These are phyloP conservation scores for Notamacropus eugenii DNA, from an alignment of 2,797 vertebrate genomes.

Conservation along the genomic window DNA sequence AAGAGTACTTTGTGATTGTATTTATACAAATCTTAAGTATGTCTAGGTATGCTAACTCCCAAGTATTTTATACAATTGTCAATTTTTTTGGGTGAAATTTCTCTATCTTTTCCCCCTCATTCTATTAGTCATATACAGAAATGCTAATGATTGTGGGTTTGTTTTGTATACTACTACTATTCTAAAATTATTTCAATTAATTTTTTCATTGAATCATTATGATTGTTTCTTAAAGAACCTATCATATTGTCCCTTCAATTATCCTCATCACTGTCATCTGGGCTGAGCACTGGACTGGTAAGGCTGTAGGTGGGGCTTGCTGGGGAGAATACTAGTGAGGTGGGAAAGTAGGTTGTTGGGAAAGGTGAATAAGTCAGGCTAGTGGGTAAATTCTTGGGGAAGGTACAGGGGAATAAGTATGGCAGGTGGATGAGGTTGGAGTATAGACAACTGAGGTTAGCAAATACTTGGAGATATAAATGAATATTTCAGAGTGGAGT, in stretches of 20 bases:
- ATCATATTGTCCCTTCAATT: not conserved
- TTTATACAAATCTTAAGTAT: not conserved
- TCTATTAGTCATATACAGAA: not conserved
- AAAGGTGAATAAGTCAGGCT: not conserved
- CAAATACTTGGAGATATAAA: not conserved
- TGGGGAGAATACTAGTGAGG: not conserved
- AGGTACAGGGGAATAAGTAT: not conserved
- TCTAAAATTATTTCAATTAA: not conserved
- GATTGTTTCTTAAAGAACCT: not conserved
- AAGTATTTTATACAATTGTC: not conserved
- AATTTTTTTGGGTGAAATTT: not conserved
- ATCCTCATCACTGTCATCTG: not conserved
- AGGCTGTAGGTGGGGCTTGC: not conserved
- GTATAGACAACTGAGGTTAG: not conserved
- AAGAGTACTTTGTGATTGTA: not conserved
- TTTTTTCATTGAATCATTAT: not conserved
- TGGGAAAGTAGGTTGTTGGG: not conserved
- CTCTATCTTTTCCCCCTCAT: not conserved
- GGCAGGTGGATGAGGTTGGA: not conserved
- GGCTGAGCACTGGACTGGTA: not conserved
- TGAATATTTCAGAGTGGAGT: not conserved
- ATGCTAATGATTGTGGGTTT: not conserved
- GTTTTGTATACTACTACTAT: not conserved
- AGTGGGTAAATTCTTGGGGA: not conserved
- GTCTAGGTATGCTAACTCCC: not conserved